These are phyloP conservation scores for Gonioctena quinquepunctata DNA, from an alignment of 1,140 invertebrate species.

Conservation along the genomic window DNA sequence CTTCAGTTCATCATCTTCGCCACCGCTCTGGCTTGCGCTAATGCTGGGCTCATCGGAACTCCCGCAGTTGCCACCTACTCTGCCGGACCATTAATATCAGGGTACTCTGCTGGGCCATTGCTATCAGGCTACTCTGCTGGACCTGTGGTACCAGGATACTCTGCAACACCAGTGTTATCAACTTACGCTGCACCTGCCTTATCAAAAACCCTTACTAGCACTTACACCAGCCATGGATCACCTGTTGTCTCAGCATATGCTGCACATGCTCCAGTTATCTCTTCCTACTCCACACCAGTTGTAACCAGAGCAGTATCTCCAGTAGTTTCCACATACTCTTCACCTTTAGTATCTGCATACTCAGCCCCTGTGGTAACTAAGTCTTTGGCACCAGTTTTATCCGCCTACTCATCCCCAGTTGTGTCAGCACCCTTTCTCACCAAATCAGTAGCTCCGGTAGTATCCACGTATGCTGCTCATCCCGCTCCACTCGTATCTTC, in stretches of 20 bases:
- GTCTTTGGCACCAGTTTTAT: neutral
- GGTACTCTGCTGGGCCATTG: conserved; percentile 28
- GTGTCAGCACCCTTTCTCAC: neutral
- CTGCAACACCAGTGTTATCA: conserved; percentile 22
- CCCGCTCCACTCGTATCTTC: conserved; percentile 34
- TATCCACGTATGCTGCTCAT: conserved; percentile 8
- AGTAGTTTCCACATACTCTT: neutral
- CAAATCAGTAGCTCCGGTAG: neutral
- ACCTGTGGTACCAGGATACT: conserved; percentile 36
- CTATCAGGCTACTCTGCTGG: conserved; percentile 36
- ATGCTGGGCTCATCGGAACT: conserved; percentile 39
- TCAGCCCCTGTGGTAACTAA: conserved; percentile 8
- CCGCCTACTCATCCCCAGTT: neutral
- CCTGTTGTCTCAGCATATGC: neutral
- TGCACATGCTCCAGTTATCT: neutral
- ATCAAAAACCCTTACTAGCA: neutral
- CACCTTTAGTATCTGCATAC: neutral
- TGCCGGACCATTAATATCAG: conserved; percentile 52
- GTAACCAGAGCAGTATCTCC: neutral
- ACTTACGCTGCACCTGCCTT: conserved; percentile 11
- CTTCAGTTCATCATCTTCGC: conserved; percentile 43
- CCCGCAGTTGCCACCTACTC: conserved; percentile 57
- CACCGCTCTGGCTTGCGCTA: conserved; percentile 44
- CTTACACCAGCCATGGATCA: neutral
- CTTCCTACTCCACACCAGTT: neutral